A percentile compares a stretch with the other conserved stretches of the same genome.
Evolutionary conservation across 1,140 invertebrate genomes (phyloP).

Genomic region (Drosophila kurseongensis): DNA sequence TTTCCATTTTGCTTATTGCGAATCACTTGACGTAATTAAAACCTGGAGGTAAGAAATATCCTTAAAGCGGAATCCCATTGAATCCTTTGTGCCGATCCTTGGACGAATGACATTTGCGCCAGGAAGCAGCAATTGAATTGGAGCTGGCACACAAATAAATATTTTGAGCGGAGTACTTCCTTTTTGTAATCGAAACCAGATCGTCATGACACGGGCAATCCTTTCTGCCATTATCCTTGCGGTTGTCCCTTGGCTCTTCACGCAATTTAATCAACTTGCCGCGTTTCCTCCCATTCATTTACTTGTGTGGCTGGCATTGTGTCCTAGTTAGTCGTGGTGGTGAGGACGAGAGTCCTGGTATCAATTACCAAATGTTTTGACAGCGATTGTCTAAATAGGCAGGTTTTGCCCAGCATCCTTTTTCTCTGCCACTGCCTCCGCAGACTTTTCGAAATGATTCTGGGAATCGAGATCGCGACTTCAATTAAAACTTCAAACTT

Average conservation of each 20-base stretch:
- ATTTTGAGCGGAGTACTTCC: conserved; percentile 37
- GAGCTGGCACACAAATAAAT: conserved; percentile 3
- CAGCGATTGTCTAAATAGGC: conserved; percentile 81
- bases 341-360: conserved; percentile 35
- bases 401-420: conserved; percentile 7
- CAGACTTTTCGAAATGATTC: neutral
- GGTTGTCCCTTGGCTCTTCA: conserved; percentile 60
- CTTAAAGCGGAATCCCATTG: neutral
- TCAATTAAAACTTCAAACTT: neutral
- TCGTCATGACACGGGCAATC: conserved; percentile 74
- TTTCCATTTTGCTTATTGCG: conserved; percentile 75
- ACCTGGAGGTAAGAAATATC: conserved; percentile 15
- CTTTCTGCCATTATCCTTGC: conserved; percentile 58
- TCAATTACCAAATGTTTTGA: conserved; percentile 84
- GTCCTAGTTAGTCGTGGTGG: conserved; percentile 8
- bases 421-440: neutral
- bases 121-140: conserved; percentile 69
- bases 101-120: conserved; percentile 72
- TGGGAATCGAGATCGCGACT: conserved; percentile 14
- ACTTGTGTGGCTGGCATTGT: conserved; percentile 13
- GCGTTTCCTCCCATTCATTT: conserved; percentile 50
- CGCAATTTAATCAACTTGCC: conserved; percentile 80
- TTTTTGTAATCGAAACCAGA: conserved; percentile 73
- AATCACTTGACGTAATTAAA: conserved; percentile 78
- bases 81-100: conserved; percentile 22